phyloP scores from a whole-genome alignment of 2,888 invertebrate species.

The Melieria crassipennis region DNA sequence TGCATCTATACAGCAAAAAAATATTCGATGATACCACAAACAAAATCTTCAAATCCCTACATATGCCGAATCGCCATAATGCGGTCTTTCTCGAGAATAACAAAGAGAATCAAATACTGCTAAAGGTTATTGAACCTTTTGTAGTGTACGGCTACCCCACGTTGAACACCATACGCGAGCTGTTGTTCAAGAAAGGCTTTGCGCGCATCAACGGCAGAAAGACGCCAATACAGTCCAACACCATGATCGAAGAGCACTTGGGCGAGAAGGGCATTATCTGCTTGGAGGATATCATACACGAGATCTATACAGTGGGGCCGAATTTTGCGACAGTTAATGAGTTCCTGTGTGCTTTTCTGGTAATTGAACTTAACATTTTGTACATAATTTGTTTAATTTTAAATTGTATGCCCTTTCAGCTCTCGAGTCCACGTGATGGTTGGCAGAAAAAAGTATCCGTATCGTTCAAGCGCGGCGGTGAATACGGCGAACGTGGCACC shows the following conservation, averaged over 20 bases:
- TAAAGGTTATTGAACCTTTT: conserved; percentile 64
- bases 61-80: conserved; percentile 56
- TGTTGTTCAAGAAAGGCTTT: conserved; percentile 65
- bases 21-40: conserved; percentile 61
- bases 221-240: conserved; percentile 64
- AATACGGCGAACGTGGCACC: conserved; percentile 63
- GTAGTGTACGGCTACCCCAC: conserved; percentile 63
- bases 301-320: conserved; percentile 63
- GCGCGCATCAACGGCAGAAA: conserved; percentile 59
- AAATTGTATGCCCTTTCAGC: conserved; percentile 44
- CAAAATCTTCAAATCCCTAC: conserved; percentile 56
- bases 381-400: conserved; percentile 1
- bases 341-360: conserved; percentile 63
- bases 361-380: conserved; percentile 48
- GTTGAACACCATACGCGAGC: conserved; percentile 60
- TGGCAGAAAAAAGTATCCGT: conserved; percentile 64
- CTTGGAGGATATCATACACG: conserved; percentile 65
- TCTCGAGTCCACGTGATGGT: conserved; percentile 63
- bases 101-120: conserved; percentile 60
- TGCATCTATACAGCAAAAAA: conserved; percentile 51
- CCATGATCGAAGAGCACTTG: conserved; percentile 62
- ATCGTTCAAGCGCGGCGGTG: conserved; percentile 62
- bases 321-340: conserved; percentile 59
- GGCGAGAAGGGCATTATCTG: conserved; percentile 65
- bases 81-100: conserved; percentile 61